Base-by-base conservation (phyloP, 2,888 invertebrate genomes). In the Caenorhabditis sp. region DNA sequence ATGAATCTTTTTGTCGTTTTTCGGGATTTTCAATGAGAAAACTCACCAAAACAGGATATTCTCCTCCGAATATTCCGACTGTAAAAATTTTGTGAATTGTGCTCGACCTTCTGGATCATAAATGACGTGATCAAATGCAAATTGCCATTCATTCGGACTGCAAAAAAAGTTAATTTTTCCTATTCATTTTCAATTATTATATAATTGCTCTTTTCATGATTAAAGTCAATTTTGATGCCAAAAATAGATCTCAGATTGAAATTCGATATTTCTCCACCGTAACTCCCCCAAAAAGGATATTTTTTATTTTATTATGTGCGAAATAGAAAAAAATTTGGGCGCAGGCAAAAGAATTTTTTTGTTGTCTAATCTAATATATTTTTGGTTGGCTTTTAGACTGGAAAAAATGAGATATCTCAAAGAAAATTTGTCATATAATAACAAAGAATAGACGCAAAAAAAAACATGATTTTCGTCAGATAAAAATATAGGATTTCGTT, bases 41-140 rank as follows among this genome's bases (percentile, higher is more conserved):
- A 81, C 84, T 74, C 69, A 85, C 86, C 85, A 87, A 70, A 87
- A 87, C 10, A 87, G 71, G 31, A 87, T 87, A 73, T 87, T 87
- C 74, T 87, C 87, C 63, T 87, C 87, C 31, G 81, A 81, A 72
- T 87, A 87, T 66, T 87, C 87, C 27, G 83, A 81, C 68, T 87
- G 85, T 36, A 87, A 76, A 70, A 87, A 87, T 59, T 86, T 85
- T 43, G 85, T 84, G 78, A 87, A 87, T 59, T 84, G 84, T 20
- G 84, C 83, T 20, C 83, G 82, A 2, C 84, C 84, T 53, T 73
- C 84, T 58, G 78, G 74, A 58, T 80, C 80, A 64, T 64, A 76
- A 67, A 81, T 81, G 31, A 81, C 76, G 58, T 81, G 79, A 60
- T 83, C 80, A 61, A 83, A 83, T 25, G 83, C 81, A 56, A 77